phyloP scores from a whole-genome alignment of 2,888 invertebrate genomes.

The Xylocampa areola region DNA sequence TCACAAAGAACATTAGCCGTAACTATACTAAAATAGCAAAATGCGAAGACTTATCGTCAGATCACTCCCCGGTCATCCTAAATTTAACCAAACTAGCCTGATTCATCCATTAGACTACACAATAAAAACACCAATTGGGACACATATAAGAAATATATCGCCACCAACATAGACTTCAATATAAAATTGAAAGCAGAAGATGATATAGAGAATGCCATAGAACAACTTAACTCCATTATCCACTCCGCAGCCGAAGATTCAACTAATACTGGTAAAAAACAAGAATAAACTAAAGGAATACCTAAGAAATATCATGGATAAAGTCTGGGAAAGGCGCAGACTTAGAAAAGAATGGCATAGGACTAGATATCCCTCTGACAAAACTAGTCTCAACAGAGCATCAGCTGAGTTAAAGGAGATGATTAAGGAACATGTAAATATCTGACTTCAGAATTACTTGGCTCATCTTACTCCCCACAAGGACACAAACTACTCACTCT shows the following conservation, averaged over 20 bases:
- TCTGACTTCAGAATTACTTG: background rate
- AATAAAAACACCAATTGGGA: background rate
- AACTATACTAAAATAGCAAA: no score
- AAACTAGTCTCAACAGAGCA: no score
- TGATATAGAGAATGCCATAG: no score
- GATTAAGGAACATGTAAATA: background rate
- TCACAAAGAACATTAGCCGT: no score
- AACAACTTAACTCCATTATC: no score
- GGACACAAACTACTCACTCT: background rate
- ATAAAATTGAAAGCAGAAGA: no score
- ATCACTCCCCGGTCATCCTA: background rate
- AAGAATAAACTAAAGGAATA: background rate
- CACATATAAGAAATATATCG: no score
- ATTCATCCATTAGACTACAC: background rate
- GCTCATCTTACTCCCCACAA: background rate
- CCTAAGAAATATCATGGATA: background rate
- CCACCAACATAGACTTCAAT: background rate
- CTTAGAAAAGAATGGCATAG: no score
- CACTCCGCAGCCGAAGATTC: background rate
- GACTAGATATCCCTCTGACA: no score
- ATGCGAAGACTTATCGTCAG: background rate
- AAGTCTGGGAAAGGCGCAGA: no score
- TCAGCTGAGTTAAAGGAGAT: background rate
- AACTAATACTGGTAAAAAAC: background rate
- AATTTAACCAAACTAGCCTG: background rate